Percentiles rank a stretch among this genome's conserved stretches.
These are phyloP conservation scores for Lethrus apterus DNA, from an alignment of 1,140 invertebrate genomes.

Conservation along the genomic window DNA sequence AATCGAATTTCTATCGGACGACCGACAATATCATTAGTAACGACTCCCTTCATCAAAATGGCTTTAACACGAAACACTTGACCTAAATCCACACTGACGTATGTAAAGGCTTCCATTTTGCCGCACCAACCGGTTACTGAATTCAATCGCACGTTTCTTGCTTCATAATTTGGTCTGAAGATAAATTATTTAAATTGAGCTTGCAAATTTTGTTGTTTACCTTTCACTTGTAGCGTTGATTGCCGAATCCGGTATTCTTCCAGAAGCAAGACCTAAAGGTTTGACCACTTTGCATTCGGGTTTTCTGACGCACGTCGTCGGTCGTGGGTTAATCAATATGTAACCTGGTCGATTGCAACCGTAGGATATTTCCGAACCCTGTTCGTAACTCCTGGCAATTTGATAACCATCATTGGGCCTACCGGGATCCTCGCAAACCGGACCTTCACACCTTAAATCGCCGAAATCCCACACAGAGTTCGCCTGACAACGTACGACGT, in stretches of 20 bases:
- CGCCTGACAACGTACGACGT: constrained; percentile 82
- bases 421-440: constrained; percentile 91
- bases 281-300: constrained; percentile 90
- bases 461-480: constrained; percentile 97
- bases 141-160: constrained; percentile 80
- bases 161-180: constrained; percentile 77
- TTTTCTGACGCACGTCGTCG: constrained; percentile 84
- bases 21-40: constrained; percentile 91
- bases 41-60: constrained; percentile 87
- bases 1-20: constrained; percentile 91
- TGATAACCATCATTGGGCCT: constrained; percentile 86
- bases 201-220: constrained; percentile 26
- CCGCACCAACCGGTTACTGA: constrained; percentile 94
- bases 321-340: constrained; percentile 82
- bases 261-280: constrained; percentile 85
- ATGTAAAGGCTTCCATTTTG: constrained; percentile 90
- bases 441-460: constrained; percentile 89
- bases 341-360: constrained; percentile 86
- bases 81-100: constrained; percentile 89
- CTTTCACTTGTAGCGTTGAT: constrained; percentile 91
- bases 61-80: constrained; percentile 85
- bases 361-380: constrained; percentile 84
- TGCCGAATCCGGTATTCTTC: constrained; percentile 87
- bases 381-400: constrained; percentile 86
- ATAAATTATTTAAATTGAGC: no score